Conservation (phyloP, 1,140 invertebrate genomes). For the Antheraea pernyi region DNA sequence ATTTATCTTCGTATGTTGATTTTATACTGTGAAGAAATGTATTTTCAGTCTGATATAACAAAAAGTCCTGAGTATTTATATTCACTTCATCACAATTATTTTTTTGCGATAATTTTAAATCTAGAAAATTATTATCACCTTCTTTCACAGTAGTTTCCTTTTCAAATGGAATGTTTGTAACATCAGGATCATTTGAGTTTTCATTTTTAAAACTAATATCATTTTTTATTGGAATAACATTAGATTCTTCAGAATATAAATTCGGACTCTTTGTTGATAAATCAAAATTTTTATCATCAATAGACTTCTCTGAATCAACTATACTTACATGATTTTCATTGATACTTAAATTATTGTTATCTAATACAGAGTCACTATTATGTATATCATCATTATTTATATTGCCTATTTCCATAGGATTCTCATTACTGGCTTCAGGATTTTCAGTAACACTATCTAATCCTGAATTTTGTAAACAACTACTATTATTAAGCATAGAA, state of each 20-base stretch:
- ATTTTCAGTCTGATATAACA: neutral
- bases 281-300: neutral
- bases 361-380: neutral
- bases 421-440: neutral
- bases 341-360: neutral
- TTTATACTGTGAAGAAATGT: constrained; percentile 1
- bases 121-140: neutral
- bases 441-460: neutral
- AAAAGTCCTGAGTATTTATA: constrained; percentile 1
- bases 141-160: neutral
- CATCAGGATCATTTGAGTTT: neutral
- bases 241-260: neutral
- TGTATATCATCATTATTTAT: neutral
- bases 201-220: neutral
- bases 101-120: neutral
- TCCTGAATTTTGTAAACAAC: too few relatives aligned
- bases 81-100: neutral
- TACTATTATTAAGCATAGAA: neutral
- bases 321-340: neutral
- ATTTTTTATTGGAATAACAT: neutral
- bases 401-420: neutral
- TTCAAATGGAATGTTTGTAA: neutral
- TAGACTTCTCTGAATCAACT: neutral
- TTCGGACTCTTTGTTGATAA: neutral
- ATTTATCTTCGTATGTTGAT: neutral